phyloP scores from a whole-genome alignment of 2,113 vertebrate genomes.

The Fregata magnificens region DNA sequence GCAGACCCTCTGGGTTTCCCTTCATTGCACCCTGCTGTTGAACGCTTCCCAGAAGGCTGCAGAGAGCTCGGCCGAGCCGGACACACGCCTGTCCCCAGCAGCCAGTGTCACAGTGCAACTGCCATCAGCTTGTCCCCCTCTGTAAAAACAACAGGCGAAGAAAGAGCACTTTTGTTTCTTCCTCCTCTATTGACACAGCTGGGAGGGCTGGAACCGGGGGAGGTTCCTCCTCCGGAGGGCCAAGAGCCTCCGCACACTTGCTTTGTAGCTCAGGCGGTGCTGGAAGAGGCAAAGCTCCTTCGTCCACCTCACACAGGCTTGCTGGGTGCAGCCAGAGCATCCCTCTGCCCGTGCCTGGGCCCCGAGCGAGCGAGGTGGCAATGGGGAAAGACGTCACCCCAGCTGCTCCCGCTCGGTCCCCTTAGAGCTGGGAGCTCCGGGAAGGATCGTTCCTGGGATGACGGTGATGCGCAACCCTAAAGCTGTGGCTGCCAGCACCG shows the following conservation, averaged over 20 bases:
- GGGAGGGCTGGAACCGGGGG: not conserved
- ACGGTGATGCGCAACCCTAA: not conserved
- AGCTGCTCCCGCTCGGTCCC: not conserved
- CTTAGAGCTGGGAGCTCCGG: fast-evolving
- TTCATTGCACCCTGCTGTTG: not conserved
- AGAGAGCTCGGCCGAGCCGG: not conserved
- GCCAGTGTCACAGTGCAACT: not conserved
- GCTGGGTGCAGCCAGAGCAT: not conserved
- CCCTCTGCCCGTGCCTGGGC: fast-evolving
- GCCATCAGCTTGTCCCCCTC: constrained; percentile 5
- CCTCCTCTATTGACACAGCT: constrained; percentile 61
- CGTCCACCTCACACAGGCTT: fast-evolving
- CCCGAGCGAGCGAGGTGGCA: fast-evolving
- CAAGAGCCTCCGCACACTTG: not conserved
- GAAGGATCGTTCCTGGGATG: fast-evolving
- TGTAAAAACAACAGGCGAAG: not conserved
- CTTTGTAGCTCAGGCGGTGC: not conserved
- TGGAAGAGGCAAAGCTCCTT: not conserved
- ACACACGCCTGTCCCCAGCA: not conserved
- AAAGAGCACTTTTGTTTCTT: constrained; percentile 40
- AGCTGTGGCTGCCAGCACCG: fast-evolving
- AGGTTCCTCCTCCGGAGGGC: not conserved
- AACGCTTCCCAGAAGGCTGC: not conserved
- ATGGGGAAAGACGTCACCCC: fast-evolving
- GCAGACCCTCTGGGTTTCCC: not conserved